Conservation (phyloP, 2,797 vertebrate genomes). For the Chelidonichthys spinosus region DNA sequence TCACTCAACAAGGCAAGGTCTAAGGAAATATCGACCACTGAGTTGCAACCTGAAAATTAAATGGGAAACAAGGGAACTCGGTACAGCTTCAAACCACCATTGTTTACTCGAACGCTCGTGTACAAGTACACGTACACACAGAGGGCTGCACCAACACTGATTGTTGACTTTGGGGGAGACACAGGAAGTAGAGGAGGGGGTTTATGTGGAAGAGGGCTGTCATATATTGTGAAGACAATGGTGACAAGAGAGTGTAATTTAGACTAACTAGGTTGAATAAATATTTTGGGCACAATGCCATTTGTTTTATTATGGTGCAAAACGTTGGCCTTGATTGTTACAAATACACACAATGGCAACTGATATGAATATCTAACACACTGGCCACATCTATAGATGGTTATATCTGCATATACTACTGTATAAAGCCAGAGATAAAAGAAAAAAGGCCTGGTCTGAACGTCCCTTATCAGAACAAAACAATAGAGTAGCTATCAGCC, state of each 20-base stretch:
- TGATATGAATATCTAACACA: slow-evolving; percentile 14
- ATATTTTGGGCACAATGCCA: slow-evolving; percentile 39
- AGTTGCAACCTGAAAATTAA: slow-evolving; percentile 47
- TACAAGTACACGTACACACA: slow-evolving; percentile 49
- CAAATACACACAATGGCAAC: slow-evolving; percentile 12
- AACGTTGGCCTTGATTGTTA: neutral
- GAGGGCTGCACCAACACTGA: slow-evolving; percentile 81
- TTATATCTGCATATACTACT: slow-evolving; percentile 15
- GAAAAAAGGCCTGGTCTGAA: slow-evolving; percentile 4
- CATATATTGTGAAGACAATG: slow-evolving; percentile 81
- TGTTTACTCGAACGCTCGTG: slow-evolving; percentile 55
- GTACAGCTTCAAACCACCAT: slow-evolving; percentile 49
- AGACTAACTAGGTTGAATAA: slow-evolving; percentile 45
- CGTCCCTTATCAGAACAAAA: slow-evolving; percentile 26
- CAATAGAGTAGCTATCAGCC: slow-evolving; percentile 16
- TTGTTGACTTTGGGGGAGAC: slow-evolving; percentile 74
- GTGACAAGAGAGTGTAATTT: slow-evolving; percentile 64
- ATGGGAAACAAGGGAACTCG: slow-evolving; percentile 52
- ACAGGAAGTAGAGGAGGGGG: slow-evolving; percentile 52
- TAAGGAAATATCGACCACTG: slow-evolving; percentile 31
- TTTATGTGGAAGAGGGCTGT: slow-evolving; percentile 43
- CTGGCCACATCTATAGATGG: neutral
- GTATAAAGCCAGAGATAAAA: slow-evolving; percentile 22
- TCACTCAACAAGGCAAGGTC: slow-evolving; percentile 8
- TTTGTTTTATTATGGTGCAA: slow-evolving; percentile 43